These are phyloP conservation scores for Drepana arcuata DNA, from an alignment of 1,140 invertebrate species.

Conservation along the genomic window DNA sequence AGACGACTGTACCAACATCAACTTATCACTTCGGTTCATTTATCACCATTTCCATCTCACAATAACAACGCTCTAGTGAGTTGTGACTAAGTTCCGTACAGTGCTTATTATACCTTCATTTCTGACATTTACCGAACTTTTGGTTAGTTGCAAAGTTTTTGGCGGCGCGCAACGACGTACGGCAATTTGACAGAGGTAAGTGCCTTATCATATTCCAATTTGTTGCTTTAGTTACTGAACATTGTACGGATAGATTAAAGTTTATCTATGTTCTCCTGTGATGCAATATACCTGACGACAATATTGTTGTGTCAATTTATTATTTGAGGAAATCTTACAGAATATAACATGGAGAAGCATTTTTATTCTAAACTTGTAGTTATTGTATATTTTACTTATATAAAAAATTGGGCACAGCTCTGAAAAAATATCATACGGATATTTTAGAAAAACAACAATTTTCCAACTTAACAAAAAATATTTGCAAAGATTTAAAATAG, in stretches of 20 bases:
- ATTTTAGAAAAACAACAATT: too few relatives aligned
- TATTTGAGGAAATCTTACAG: too few relatives aligned
- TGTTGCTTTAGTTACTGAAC: conserved; percentile 6
- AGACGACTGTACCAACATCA: conserved; percentile 5
- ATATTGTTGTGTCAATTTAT: too few relatives aligned
- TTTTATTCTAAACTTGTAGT: too few relatives aligned
- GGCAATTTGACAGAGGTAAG: conserved; percentile 16
- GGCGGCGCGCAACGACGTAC: conserved; percentile 11
- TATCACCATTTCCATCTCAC: conserved; percentile 15
- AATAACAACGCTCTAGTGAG: conserved; percentile 27
- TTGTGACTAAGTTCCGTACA: conserved; percentile 29
- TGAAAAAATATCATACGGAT: too few relatives aligned
- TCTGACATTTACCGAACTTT: conserved; percentile 20
- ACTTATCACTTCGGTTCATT: too few relatives aligned
- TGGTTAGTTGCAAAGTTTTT: conserved; percentile 27
- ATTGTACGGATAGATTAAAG: conserved; percentile 5
- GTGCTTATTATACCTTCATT: conserved; percentile 17
- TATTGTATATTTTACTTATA: too few relatives aligned
- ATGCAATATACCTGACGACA: too few relatives aligned
- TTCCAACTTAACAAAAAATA: too few relatives aligned
- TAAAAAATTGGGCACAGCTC: too few relatives aligned
- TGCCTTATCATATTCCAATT: conserved; percentile 18
- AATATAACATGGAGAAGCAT: too few relatives aligned
- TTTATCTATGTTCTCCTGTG: conserved; percentile 1
- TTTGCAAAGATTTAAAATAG: too few relatives aligned